phyloP scores from a whole-genome alignment of 2,113 vertebrate genomes.

The Hippolais icterina region DNA sequence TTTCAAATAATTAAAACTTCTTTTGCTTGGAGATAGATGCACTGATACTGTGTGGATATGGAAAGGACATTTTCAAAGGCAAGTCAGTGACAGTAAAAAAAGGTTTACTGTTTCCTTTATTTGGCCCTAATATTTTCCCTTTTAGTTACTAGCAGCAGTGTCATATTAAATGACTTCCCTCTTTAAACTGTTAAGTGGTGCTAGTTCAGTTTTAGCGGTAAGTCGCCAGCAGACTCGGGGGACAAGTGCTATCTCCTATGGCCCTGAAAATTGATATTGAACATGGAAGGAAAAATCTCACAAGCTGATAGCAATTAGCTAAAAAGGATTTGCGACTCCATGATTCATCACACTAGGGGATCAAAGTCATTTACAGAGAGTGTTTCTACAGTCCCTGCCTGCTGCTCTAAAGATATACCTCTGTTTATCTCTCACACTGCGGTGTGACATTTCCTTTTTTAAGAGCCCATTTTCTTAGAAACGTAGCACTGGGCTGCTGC shows the following conservation, averaged over 20 bases:
- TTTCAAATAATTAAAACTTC: not conserved
- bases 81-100: conserved; percentile 79
- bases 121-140: conserved; percentile 78
- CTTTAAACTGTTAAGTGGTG: conserved; percentile 91
- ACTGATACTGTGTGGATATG: not conserved
- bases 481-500: conserved; percentile 62
- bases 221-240: conserved; percentile 86
- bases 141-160: conserved; percentile 81
- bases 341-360: conserved; percentile 93
- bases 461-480: conserved; percentile 78
- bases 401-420: conserved; percentile 70
- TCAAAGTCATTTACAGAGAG: conserved; percentile 89
- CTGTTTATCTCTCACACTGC: conserved; percentile 79
- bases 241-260: conserved; percentile 87
- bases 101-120: conserved; percentile 71
- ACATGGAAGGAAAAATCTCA: conserved; percentile 89
- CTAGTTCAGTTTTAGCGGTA: conserved; percentile 84
- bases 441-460: conserved; percentile 83
- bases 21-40: not conserved
- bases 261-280: conserved; percentile 99
- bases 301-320: conserved; percentile 99
- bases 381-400: conserved; percentile 72
- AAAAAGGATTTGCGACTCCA: conserved; percentile 96
- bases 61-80: conserved; percentile 57
- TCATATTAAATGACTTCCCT: conserved; percentile 81